Base-by-base conservation (phyloP, 2,888 invertebrate species). In the Parascotia fuliginaria region DNA sequence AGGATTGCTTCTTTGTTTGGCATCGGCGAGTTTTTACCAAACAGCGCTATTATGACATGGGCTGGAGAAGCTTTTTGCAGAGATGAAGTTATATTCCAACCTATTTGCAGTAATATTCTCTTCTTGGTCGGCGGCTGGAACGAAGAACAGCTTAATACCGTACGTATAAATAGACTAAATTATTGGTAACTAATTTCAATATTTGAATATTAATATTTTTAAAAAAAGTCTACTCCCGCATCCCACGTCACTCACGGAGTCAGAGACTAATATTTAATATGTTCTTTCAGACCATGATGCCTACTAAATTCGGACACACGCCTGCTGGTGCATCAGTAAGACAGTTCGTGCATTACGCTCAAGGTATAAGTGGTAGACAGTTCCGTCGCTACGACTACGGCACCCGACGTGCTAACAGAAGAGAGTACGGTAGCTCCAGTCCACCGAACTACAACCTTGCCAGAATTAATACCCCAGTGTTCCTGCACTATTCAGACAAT, bases 271-370 rank as follows among this genome's bases (percentile, higher is more conserved):
- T 3, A 3, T 19, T 19, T 5, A 19, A 6, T 29, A 0, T 29
- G 11, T 29, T 29, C 5, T 60, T 58, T 3, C 77, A 96, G 94
- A 95, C 95, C 1, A 93, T 96, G 86, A 61, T 96, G 19, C 95
- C 96, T 0, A 94, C 95, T 0, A 94, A 95, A 46, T 70, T 95
- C n/a, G 94, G 93, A 0, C 95, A 96, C 64, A 81, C 92, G 0
- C 96, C 96, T 0, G 95, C 96, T 0, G 96, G 96, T 1, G 91
- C 95, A 0, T 93, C 96, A 0, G 93, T 94, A 0, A 93, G 94
- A 67, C 96, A 96, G 77, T 78, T 96, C 4, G 85, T 94, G 3
- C 97, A 97, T 80, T 97, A 94, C 73, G 94, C 90, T 0, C 97
- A 97, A 83, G 89, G 94, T 13, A 92, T 94, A 12, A 70, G 79